Percentiles rank a stretch among this genome's conserved stretches.
These are phyloP conservation scores for Loris lydekkerianus DNA, from an alignment of 2,797 vertebrate species.

Conservation along the genomic window DNA sequence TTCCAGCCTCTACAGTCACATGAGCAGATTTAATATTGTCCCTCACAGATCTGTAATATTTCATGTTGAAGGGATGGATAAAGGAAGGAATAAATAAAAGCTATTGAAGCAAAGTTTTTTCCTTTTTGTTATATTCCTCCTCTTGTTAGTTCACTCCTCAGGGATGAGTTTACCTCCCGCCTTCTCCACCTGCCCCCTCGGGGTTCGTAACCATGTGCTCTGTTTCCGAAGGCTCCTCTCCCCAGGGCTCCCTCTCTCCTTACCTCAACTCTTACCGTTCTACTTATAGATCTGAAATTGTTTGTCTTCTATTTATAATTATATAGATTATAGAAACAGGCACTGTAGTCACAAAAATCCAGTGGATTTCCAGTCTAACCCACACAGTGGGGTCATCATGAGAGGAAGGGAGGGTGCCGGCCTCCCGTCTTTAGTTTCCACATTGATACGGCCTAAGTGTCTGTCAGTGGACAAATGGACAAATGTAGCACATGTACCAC, in stretches of 20 bases:
- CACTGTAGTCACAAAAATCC: background rate
- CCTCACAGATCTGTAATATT: background rate
- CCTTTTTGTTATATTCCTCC: background rate
- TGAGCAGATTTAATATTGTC: background rate
- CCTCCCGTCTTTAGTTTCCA: background rate
- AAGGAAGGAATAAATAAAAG: background rate
- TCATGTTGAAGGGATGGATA: background rate
- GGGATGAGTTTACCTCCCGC: fast-evolving
- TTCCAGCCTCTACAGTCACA: background rate
- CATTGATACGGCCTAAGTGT: background rate
- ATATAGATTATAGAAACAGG: background rate
- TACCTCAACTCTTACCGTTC: background rate
- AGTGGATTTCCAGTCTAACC: background rate
- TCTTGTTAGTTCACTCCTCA: background rate
- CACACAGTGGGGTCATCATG: too few species aligned
- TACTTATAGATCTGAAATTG: background rate
- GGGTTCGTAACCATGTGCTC: background rate
- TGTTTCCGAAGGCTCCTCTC: background rate
- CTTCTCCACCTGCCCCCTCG: background rate
- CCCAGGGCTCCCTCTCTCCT: background rate
- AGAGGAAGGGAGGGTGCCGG: fast-evolving
- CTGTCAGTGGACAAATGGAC: background rate
- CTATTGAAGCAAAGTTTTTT: background rate
- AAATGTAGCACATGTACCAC: background rate
- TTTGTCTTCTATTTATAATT: background rate